Conservation (phyloP, 2,797 vertebrate genomes). For the Chanos chanos region DNA sequence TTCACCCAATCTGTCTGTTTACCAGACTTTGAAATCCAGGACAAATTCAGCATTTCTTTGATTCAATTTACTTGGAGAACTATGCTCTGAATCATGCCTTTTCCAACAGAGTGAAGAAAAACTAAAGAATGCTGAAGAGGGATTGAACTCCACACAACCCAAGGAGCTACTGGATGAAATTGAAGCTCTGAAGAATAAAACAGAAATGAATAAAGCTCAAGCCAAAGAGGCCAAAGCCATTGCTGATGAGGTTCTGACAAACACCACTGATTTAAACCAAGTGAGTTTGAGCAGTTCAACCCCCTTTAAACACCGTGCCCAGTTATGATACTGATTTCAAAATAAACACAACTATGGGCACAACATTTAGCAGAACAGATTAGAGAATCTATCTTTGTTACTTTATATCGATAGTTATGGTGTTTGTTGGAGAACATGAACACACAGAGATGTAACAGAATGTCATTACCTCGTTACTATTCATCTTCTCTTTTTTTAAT, state of each 20-base stretch:
- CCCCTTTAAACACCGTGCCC: neutral
- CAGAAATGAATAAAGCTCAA: slow-evolving; percentile 60
- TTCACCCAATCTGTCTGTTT: too few relatives aligned
- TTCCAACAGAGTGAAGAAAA: slow-evolving; percentile 64
- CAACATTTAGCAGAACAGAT: too few relatives aligned
- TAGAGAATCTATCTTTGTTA: too few relatives aligned
- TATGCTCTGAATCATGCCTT: neutral
- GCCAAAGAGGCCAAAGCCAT: slow-evolving; percentile 51
- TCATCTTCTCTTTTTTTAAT: too few relatives aligned
- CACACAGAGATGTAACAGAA: too few relatives aligned
- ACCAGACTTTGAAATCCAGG: too few relatives aligned
- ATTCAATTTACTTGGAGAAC: neutral
- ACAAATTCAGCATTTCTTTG: too few relatives aligned
- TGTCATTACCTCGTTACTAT: too few relatives aligned
- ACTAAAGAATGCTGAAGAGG: slow-evolving; percentile 51
- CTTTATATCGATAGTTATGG: too few relatives aligned
- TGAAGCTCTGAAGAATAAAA: slow-evolving; percentile 64
- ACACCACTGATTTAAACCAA: slow-evolving; percentile 46
- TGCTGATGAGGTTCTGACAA: slow-evolving; percentile 56
- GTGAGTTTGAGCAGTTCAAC: slow-evolving; percentile 44
- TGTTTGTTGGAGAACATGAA: too few relatives aligned
- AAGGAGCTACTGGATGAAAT: slow-evolving; percentile 56
- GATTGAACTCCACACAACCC: slow-evolving; percentile 44
- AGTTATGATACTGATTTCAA: neutral
- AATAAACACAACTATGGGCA: neutral